These are phyloP conservation scores for Scaptomyza parva DNA, from an alignment of 2,888 invertebrate species.

Conservation along the genomic window DNA sequence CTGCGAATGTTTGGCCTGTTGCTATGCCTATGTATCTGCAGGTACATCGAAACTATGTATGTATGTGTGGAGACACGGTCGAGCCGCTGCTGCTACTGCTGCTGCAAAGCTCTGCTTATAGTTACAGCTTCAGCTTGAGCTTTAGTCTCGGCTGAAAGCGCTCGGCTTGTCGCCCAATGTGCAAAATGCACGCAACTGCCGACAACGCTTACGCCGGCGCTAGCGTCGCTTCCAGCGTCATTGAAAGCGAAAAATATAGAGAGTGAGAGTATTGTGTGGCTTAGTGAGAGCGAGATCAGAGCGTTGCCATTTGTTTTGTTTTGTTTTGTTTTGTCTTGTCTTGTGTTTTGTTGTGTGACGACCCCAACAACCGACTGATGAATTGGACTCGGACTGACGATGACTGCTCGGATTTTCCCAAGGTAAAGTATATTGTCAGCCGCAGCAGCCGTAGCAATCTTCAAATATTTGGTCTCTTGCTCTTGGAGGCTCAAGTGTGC, in stretches of 20 bases:
- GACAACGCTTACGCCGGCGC: conserved; percentile 18
- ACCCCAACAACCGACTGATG: conserved; percentile 45
- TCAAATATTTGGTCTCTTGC: conserved; percentile 38
- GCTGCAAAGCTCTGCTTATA: conserved; percentile 45
- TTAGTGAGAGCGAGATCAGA: conserved; percentile 28
- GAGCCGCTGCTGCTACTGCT: conserved; percentile 35
- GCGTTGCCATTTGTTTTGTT: conserved; percentile 28
- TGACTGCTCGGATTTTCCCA: conserved; percentile 79
- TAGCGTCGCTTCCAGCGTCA: conserved; percentile 35
- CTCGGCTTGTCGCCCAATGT: conserved; percentile 60
- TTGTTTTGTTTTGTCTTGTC: conserved; percentile 15
- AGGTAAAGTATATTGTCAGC: conserved; percentile 55
- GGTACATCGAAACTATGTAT: conserved; percentile 3
- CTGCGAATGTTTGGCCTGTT: conserved; percentile 32
- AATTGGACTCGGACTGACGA: conserved; percentile 50
- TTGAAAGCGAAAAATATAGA: conserved; percentile 57
- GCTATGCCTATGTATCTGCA: conserved; percentile 19
- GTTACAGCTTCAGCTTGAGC: conserved; percentile 36
- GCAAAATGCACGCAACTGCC: conserved; percentile 70
- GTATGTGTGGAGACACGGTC: conserved; percentile 46
- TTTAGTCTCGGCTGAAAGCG: conserved; percentile 54
- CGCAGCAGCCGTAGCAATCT: conserved; percentile 31
- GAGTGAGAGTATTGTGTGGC: conserved; percentile 51
- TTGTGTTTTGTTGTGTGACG: conserved; percentile 27
- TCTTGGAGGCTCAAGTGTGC: conserved; percentile 43